Conservation (phyloP, 2,888 invertebrate genomes). For the Lapara coniferarum region DNA sequence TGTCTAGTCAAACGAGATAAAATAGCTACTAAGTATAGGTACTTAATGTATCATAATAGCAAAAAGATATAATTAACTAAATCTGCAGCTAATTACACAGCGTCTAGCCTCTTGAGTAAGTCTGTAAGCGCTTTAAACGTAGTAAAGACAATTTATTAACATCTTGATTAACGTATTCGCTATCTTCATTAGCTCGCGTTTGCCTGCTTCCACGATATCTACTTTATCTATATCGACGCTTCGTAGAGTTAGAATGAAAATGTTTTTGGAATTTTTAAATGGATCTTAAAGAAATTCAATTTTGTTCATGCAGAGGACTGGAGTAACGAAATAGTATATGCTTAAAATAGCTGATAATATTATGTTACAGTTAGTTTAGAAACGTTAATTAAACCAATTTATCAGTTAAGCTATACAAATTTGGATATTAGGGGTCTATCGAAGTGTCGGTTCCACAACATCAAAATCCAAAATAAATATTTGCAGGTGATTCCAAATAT, state of each 20-base stretch:
- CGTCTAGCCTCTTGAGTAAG: background rate
- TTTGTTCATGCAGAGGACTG: too few species aligned
- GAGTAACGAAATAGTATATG: too few species aligned
- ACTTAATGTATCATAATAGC: background rate
- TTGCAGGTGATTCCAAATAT: too few species aligned
- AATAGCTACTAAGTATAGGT: too few species aligned
- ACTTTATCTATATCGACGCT: constrained; percentile 44
- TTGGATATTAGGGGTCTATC: too few species aligned
- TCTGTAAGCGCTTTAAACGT: constrained; percentile 26
- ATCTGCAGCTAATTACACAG: background rate
- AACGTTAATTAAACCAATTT: too few species aligned
- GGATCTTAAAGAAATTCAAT: background rate
- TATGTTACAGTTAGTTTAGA: too few species aligned
- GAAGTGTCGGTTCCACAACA: too few species aligned
- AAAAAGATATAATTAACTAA: background rate
- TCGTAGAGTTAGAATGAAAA: background rate
- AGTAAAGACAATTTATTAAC: constrained; percentile 55
- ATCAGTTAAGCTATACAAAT: too few species aligned
- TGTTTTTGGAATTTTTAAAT: background rate
- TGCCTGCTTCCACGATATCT: constrained; percentile 7
- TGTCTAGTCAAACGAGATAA: too few species aligned
- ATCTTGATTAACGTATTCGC: constrained; percentile 64
- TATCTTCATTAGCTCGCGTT: constrained; percentile 31
- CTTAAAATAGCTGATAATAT: too few species aligned
- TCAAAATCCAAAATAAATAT: too few species aligned